Percentiles rank a stretch among this genome's conserved stretches.
Conservation (phyloP, 2,888 invertebrate species). For the Petrolisthes cinctipes region DNA sequence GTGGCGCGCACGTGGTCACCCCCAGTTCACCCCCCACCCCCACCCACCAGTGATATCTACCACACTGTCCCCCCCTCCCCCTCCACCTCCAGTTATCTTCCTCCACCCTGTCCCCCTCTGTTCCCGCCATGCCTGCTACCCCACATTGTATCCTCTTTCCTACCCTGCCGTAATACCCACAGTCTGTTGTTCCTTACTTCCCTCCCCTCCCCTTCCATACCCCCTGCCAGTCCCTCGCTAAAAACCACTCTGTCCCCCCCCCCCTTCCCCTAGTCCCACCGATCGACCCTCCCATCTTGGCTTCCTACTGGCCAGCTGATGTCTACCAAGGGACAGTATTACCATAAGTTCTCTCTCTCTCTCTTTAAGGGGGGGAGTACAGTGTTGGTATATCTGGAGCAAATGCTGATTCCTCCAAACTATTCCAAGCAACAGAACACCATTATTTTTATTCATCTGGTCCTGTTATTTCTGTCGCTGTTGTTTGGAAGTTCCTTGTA, state of each 20-base stretch:
- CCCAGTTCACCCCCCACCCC: neutral
- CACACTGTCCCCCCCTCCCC: neutral
- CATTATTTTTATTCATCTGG: neutral
- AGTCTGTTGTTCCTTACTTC: neutral
- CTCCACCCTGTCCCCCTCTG: neutral
- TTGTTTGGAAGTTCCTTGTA: neutral
- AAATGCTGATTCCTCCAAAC: too few relatives aligned
- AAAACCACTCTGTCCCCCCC: neutral
- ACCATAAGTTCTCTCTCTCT: neutral
- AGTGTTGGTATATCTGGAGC: too few relatives aligned
- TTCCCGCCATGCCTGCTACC: too few relatives aligned
- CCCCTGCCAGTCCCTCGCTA: neutral
- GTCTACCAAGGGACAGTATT: neutral
- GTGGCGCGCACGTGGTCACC: constrained; percentile 19
- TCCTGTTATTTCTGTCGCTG: neutral
- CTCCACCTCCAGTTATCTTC: neutral
- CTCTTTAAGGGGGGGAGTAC: neutral
- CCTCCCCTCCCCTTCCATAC: neutral
- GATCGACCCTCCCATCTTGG: neutral
- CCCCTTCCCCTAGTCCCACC: neutral
- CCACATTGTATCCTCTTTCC: too few relatives aligned
- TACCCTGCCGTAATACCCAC: too few relatives aligned
- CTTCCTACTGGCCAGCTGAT: neutral
- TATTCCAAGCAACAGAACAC: neutral
- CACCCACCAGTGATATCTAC: neutral